phyloP scores from a whole-genome alignment of 2,797 vertebrate genomes.

The Rhabdomys pumilio region DNA sequence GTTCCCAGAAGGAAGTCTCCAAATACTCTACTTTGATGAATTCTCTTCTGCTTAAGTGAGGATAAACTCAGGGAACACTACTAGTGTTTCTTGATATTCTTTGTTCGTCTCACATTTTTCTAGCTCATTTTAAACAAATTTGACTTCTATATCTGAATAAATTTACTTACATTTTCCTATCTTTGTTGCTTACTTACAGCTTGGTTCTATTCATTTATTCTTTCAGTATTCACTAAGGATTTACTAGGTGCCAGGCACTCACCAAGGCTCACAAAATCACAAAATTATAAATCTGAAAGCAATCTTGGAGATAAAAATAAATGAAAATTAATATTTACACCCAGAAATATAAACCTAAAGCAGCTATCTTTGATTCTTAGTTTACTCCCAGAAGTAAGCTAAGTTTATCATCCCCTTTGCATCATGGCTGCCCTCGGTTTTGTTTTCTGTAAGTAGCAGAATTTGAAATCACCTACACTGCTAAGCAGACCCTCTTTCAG shows the following conservation, averaged over 20 bases:
- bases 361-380: slow-evolving; percentile 33
- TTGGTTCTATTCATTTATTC: slow-evolving; percentile 56
- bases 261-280: slow-evolving; percentile 47
- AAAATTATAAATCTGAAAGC: slow-evolving; percentile 62
- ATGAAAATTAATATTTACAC: slow-evolving; percentile 59
- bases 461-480: neutral
- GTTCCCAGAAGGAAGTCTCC: neutral
- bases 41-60: slow-evolving; percentile 13
- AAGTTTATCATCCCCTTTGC: neutral
- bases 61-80: slow-evolving; percentile 12
- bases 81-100: slow-evolving; percentile 11
- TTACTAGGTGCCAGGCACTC: slow-evolving; percentile 15
- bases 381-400: slow-evolving; percentile 20
- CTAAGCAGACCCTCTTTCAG: neutral
- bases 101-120: slow-evolving; percentile 11
- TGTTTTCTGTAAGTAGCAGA: slow-evolving; percentile 31
- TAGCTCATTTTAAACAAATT: slow-evolving; percentile 45
- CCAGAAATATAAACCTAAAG: slow-evolving; percentile 55
- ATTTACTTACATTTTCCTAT: slow-evolving; percentile 56
- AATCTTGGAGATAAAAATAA: slow-evolving; percentile 58
- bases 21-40: neutral
- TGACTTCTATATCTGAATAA: slow-evolving; percentile 28
- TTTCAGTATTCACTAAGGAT: slow-evolving; percentile 70
- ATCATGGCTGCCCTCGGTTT: neutral
- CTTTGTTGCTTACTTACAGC: slow-evolving; percentile 53